Conservation (phyloP, 2,888 invertebrate genomes). For the Seira ritae region DNA sequence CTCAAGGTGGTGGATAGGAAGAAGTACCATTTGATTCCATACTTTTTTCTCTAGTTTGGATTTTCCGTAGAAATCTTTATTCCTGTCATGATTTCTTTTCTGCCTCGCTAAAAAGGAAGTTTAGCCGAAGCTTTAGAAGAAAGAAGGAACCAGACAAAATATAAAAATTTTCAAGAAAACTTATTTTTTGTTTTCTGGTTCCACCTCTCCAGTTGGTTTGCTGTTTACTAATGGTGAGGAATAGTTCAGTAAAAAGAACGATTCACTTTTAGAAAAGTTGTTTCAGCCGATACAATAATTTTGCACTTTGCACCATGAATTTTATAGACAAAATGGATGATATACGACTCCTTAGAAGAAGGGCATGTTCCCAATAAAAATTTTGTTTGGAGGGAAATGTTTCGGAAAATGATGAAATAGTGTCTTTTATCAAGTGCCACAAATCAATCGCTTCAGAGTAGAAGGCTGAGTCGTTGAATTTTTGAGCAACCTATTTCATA, state of each 20-base stretch:
- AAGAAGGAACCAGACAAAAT: background rate
- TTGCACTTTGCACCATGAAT: slow-evolving; percentile 11
- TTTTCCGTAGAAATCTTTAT: background rate
- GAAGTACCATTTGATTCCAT: background rate
- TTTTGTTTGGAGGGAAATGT: background rate
- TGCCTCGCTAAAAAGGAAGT: background rate
- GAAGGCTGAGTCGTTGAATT: no score
- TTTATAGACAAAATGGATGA: background rate
- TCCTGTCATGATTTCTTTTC: slow-evolving; percentile 9
- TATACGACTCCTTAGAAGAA: background rate
- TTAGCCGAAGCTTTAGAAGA: background rate
- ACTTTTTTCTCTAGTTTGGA: background rate
- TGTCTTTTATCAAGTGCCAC: background rate
- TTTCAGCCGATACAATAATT: background rate
- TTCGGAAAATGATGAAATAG: background rate
- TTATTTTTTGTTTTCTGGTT: slow-evolving; percentile 1
- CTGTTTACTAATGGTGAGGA: background rate
- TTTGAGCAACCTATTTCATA: no score
- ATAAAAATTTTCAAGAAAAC: background rate
- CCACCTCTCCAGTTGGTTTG: background rate
- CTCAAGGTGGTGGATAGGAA: slow-evolving; percentile 6
- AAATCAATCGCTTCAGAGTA: no score
- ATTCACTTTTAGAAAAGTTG: background rate
- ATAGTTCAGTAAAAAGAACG: background rate
- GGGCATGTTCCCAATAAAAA: background rate